These are phyloP conservation scores for Sarcophaga peregrina DNA, from an alignment of 1,140 invertebrate species.

Conservation along the genomic window DNA sequence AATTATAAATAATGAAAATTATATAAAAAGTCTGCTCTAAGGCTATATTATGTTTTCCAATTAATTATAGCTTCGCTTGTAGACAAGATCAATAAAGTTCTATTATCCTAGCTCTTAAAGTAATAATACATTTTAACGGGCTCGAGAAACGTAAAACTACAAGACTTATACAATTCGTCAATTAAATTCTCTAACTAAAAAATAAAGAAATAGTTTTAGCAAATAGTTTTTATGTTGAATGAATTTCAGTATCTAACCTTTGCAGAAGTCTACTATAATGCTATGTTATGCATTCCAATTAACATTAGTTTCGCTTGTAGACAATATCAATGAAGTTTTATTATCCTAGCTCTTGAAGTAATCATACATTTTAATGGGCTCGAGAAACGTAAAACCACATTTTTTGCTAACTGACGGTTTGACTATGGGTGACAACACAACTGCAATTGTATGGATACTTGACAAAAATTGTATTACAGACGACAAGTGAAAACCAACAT, in stretches of 20 bases:
- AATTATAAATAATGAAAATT: too few species aligned
- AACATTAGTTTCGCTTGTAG: slow-evolving; percentile 60
- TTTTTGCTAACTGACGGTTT: background rate
- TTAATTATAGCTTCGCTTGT: slow-evolving; percentile 55
- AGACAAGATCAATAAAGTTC: slow-evolving; percentile 51
- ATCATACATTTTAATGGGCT: slow-evolving; percentile 34
- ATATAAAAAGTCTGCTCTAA: slow-evolving; percentile 31
- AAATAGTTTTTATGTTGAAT: background rate
- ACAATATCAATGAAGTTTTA: slow-evolving; percentile 50
- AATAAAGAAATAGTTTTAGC: background rate
- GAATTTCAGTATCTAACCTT: background rate
- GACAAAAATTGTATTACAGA: too few species aligned
- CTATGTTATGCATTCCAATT: slow-evolving; percentile 46
- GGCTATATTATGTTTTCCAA: slow-evolving; percentile 15
- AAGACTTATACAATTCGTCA: background rate
- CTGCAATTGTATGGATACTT: too few species aligned
- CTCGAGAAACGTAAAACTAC: slow-evolving; percentile 46
- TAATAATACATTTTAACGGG: slow-evolving; percentile 22
- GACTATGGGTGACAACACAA: too few species aligned
- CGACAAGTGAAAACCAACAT: too few species aligned
- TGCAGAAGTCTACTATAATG: slow-evolving; percentile 60
- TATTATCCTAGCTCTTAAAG: slow-evolving; percentile 46
- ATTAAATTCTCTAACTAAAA: too few species aligned
- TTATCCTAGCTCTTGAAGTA: slow-evolving; percentile 47
- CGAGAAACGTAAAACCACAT: slow-evolving; percentile 45